Percentiles rank a stretch among this genome's conserved stretches.
phyloP scores from a whole-genome alignment of 1,140 invertebrate species.

The Gerris buenoi region DNA sequence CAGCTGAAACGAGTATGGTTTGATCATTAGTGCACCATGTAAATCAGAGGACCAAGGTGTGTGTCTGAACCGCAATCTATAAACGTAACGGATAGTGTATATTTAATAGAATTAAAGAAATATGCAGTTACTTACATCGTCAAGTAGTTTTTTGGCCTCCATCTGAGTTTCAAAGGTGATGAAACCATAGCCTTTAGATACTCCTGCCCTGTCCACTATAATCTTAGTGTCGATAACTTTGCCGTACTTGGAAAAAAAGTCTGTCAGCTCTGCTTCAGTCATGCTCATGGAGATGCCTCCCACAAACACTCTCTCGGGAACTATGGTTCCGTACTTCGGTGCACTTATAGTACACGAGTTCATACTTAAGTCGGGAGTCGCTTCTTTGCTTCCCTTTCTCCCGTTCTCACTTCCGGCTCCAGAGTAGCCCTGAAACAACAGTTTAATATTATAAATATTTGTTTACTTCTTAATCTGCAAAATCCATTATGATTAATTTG shows the following conservation, averaged over 20 bases:
- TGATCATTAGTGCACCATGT: too few species aligned
- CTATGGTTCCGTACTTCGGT: constrained; percentile 59
- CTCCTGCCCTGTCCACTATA: constrained; percentile 79
- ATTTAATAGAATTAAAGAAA: background rate
- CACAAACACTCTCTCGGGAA: constrained; percentile 89
- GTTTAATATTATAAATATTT: too few species aligned
- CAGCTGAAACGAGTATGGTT: too few species aligned
- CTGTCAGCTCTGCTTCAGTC: constrained; percentile 64
- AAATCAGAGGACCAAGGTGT: too few species aligned
- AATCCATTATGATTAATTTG: too few species aligned
- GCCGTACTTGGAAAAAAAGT: constrained; percentile 72
- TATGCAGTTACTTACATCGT: constrained; percentile 35
- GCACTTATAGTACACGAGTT: constrained; percentile 26
- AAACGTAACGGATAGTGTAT: too few species aligned
- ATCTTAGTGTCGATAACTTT: constrained; percentile 87
- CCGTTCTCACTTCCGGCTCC: background rate
- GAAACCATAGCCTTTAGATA: constrained; percentile 89
- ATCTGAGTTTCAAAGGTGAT: constrained; percentile 89
- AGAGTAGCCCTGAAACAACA: background rate
- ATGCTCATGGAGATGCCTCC: constrained; percentile 79
- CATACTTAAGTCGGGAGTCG: background rate
- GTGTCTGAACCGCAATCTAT: too few species aligned
- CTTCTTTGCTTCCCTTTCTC: background rate
- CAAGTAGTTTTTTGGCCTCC: constrained; percentile 59
- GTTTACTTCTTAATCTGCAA: too few species aligned